Base-by-base conservation (phyloP, 1,140 invertebrate species). In the Eufriesea mexicana region DNA sequence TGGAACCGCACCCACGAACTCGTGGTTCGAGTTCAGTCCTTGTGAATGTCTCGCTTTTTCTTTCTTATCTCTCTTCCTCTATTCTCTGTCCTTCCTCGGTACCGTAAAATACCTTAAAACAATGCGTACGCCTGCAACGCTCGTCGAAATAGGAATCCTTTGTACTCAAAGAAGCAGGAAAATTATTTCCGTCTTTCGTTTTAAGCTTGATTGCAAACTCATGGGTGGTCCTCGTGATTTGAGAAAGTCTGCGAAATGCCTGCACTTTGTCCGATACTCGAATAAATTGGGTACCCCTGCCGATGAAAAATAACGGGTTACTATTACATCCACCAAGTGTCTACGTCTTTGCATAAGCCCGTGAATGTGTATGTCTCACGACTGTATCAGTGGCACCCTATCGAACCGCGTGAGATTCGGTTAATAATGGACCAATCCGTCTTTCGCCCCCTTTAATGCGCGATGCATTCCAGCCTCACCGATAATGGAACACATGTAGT, bases 1-100 rank as follows among this genome's bases (percentile, higher is more conserved):
- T 88, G 85, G 86, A 54, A 72, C 77, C 83, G 70, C 85, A 87
- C 73, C 86, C 85, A 88, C 77, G n/a, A 81, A 74, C 67, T 66
- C 45, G 62, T 66, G 23, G 45, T 76, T 64, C 74, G 59, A 42
- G 54, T 54, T 64, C 47, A 14, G 28, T 54, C 51, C 64, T 62
- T 45, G 66, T 14, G 14, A 78, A 64, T 77, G 55, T 79, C 79
- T 62, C 35, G 42, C 47, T 79, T 79, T 66, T 54, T 51, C 25
- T 28, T 79, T 61, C 74, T 47, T 35, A 20, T 42, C 42, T 79
- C 45, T 23, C 75, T 8, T 7, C 28, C 71, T 35, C 71, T 74
- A 59, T 74, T 20, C 54, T 23, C 16, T 35, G 42, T 57, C 23
- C 64, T 64, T 75, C 68, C 51, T 64, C 49, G 45, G 35, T 61